Evolutionary conservation across 2,113 vertebrate genomes (phyloP).

Genomic region (Poecilia latipinna): DNA sequence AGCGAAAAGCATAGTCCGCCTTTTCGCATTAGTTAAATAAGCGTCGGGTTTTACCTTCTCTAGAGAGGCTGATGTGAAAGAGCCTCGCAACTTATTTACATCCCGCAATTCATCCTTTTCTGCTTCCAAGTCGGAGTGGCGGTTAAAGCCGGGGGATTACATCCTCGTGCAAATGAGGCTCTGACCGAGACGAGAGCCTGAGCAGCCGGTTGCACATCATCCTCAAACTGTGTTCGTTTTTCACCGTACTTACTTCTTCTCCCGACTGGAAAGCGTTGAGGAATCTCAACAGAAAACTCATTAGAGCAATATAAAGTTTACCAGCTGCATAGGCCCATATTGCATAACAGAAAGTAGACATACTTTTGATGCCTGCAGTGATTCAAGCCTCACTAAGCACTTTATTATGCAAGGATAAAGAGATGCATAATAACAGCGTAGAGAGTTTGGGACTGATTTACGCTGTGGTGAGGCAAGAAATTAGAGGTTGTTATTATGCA

Average conservation of each 20-base stretch:
- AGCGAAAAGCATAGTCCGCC: not conserved
- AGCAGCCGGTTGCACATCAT: not conserved
- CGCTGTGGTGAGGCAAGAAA: conserved; percentile 4
- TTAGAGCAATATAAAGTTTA: not conserved
- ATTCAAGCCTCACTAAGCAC: conserved; percentile 19
- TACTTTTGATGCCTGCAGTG: conserved; percentile 19
- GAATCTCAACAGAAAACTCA: conserved; percentile 2
- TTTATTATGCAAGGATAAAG: conserved; percentile 43
- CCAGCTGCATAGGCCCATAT: not conserved
- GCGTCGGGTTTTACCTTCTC: not conserved
- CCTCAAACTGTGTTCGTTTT: not conserved
- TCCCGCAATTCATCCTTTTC: not conserved
- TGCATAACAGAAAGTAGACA: conserved; percentile 6
- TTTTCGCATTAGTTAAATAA: conserved; percentile 8
- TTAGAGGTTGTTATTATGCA: not conserved
- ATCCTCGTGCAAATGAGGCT: conserved; percentile 3
- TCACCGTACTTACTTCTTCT: not conserved
- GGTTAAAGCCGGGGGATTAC: conserved; percentile 15
- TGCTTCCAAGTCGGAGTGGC: conserved; percentile 2
- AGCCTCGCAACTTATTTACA: not conserved
- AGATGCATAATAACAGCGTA: conserved; percentile 20
- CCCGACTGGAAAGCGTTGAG: not conserved
- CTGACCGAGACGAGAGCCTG: too few species aligned
- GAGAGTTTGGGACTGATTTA: conserved; percentile 13
- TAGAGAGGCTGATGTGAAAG: not conserved